Evolutionary conservation across 2,888 invertebrate species (phyloP).

Genomic region (Melanostoma scalare): DNA sequence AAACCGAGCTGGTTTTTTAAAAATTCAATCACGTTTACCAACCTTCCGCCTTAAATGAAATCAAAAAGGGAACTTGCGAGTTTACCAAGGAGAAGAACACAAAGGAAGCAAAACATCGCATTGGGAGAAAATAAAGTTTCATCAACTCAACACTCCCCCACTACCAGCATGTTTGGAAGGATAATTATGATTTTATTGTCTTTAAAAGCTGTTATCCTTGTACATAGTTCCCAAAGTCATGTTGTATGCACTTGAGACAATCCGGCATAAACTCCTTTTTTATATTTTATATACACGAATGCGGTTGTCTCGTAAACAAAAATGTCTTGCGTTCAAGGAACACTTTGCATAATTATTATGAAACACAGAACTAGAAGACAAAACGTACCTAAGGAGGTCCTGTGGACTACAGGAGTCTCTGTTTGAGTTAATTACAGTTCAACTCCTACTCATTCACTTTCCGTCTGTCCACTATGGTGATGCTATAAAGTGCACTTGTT

Average conservation of each 20-base stretch:
- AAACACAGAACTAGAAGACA: neutral
- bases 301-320: slow-evolving; percentile 1
- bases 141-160: neutral
- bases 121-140: slow-evolving; percentile 29
- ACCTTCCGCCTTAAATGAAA: neutral
- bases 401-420: slow-evolving; percentile 49
- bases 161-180: slow-evolving; percentile 31
- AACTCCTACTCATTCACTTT: neutral
- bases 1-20: slow-evolving; percentile 43
- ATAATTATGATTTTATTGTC: slow-evolving; percentile 68
- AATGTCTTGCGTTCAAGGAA: neutral
- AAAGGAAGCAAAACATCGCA: slow-evolving; percentile 6
- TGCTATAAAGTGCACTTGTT: slow-evolving; percentile 62
- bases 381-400: slow-evolving; percentile 3
- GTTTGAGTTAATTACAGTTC: slow-evolving; percentile 64
- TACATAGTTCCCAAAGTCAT: slow-evolving; percentile 2
- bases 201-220: slow-evolving; percentile 39
- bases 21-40: slow-evolving; percentile 60
- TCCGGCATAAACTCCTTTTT: slow-evolving; percentile 45
- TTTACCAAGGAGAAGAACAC: neutral
- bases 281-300: slow-evolving; percentile 9
- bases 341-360: slow-evolving; percentile 39
- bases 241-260: slow-evolving; percentile 5
- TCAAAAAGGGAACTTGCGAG: neutral
- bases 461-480: slow-evolving; percentile 11